Percentiles rank a stretch among this genome's conserved stretches.
phyloP scores from a whole-genome alignment of 2,113 vertebrate genomes.

The Bubo blakistoni region DNA sequence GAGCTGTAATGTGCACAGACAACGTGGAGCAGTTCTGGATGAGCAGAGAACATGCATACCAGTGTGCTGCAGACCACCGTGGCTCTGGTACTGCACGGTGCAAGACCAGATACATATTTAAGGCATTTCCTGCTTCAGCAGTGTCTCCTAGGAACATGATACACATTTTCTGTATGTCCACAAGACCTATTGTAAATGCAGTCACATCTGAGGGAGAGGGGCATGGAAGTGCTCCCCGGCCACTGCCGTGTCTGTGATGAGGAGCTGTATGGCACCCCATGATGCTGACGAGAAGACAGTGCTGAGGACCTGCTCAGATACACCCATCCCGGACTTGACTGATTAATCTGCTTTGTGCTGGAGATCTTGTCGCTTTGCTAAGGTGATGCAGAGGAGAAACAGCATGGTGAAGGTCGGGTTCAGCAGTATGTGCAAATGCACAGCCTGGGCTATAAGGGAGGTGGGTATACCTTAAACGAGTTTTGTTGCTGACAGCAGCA shows the following conservation, averaged over 20 bases:
- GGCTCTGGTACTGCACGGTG: neutral
- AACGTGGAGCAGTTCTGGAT: neutral
- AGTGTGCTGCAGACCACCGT: neutral
- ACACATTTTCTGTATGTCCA: neutral
- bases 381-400: neutral
- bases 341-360: neutral
- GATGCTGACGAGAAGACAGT: neutral
- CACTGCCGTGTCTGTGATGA: neutral
- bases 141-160: neutral
- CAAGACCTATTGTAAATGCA: neutral
- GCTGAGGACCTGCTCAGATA: neutral
- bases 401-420: neutral
- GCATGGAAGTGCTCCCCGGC: fast-evolving
- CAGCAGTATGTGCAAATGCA: neutral
- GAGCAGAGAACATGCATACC: neutral
- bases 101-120: neutral
- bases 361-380: neutral
- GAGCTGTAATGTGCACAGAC: neutral
- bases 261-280: neutral
- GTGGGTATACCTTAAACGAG: neutral
- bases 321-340: neutral
- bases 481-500: neutral
- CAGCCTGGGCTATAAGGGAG: neutral
- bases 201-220: neutral
- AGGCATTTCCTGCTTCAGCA: neutral